Evolutionary conservation across 64 coral and sea anemone species (phyloP).

Genomic region (Dendronephthya gigantea): DNA sequence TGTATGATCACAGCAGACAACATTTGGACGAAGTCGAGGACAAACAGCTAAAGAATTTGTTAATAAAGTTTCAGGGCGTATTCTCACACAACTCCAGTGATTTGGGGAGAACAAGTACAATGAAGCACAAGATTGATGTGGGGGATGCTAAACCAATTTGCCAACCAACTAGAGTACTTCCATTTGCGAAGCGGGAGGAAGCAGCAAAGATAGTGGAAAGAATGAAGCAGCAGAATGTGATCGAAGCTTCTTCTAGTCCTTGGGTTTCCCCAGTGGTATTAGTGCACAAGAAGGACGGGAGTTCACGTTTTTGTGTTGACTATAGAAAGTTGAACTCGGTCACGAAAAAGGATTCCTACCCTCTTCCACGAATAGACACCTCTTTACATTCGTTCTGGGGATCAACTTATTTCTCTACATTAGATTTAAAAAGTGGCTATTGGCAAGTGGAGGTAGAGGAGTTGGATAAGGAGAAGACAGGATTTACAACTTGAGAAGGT

Average conservation of each 20-base stretch:
- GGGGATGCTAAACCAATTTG: not conserved
- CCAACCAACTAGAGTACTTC: not conserved
- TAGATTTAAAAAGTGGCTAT: not conserved
- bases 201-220: not conserved
- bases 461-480: not conserved
- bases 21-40: not conserved
- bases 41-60: not conserved
- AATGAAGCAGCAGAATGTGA: too few species aligned
- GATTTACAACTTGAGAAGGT: not conserved
- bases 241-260: too few species aligned
- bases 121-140: not conserved
- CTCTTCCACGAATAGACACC: not conserved
- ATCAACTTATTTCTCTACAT: not conserved
- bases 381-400: not conserved
- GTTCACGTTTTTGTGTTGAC: not conserved
- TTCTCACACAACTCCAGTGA: not conserved
- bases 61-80: not conserved
- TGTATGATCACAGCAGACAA: not conserved
- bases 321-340: not conserved
- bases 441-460: not conserved
- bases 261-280: too few species aligned
- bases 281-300: too few species aligned
- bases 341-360: not conserved
- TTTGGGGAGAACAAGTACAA: not conserved
- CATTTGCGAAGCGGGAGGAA: not conserved